Evolutionary conservation across 2,113 vertebrate genomes (phyloP).

Genomic region (Ophthalmolycus amberensis): DNA sequence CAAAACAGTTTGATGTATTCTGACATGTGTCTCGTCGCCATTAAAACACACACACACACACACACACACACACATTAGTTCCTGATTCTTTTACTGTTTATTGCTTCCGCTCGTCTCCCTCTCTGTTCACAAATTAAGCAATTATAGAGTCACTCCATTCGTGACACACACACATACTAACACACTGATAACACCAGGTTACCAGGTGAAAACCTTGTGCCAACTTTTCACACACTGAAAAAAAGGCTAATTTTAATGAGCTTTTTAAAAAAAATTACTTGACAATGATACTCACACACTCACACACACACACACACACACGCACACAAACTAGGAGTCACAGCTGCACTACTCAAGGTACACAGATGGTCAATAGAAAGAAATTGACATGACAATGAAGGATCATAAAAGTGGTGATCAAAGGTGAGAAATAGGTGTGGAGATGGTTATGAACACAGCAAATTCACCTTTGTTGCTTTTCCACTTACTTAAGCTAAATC

Average conservation of each 20-base stretch:
- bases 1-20: constrained; percentile 49
- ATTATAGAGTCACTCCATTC: background rate
- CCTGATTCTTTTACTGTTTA: constrained; percentile 34
- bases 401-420: background rate
- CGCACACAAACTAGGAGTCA: background rate
- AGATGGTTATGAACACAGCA: background rate
- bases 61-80: constrained; percentile 5
- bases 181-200: background rate
- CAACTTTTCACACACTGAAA: background rate
- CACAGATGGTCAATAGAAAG: constrained; percentile 3
- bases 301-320: too few relatives aligned
- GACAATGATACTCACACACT: background rate
- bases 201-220: background rate
- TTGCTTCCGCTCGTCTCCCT: constrained; percentile 39
- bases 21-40: constrained; percentile 11
- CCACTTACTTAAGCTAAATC: background rate
- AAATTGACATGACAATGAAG: background rate
- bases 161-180: background rate
- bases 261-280: background rate
- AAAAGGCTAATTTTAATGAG: background rate
- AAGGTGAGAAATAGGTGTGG: background rate
- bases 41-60: constrained; percentile 30
- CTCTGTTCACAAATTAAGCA: constrained; percentile 10
- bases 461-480: background rate
- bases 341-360: background rate